Percentiles rank a stretch among this genome's conserved stretches.
phyloP scores from a whole-genome alignment of 37 sponge, comb jelly and placozoan genomes.

The Amphimedon queenslandica region DNA sequence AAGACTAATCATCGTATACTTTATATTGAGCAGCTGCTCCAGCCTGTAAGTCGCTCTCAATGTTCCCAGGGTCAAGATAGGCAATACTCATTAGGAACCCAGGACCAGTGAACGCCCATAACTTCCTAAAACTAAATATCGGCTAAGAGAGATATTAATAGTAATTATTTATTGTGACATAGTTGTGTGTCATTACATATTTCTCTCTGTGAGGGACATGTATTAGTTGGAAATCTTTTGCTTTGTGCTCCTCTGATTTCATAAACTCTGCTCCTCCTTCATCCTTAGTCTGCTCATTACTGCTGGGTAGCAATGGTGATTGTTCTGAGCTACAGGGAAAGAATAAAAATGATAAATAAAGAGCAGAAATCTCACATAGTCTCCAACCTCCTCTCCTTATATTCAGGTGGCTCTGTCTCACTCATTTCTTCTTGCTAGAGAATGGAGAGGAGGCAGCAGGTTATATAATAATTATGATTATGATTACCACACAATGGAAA shows the following conservation, averaged over 20 bases:
- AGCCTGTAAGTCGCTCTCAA: slow-evolving; percentile 91
- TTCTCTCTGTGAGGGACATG: slow-evolving; percentile 13
- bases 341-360: no score
- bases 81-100: slow-evolving; percentile 99
- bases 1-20: slow-evolving; percentile 11
- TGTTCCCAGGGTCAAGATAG: slow-evolving; percentile 96
- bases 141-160: slow-evolving; percentile 15
- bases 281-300: no score
- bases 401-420: no score
- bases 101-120: slow-evolving; percentile 95
- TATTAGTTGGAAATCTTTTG: slow-evolving; percentile 51
- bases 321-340: no score
- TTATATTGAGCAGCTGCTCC: slow-evolving; percentile 82
- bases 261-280: background rate
- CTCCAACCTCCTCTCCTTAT: no score
- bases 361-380: no score
- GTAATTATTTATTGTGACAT: no score
- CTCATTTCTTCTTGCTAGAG: no score
- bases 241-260: slow-evolving; percentile 13
- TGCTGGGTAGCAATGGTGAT: no score
- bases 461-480: no score
- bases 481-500: no score
- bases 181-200: background rate
- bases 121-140: slow-evolving; percentile 82
- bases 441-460: no score